Evolutionary conservation across 2,113 vertebrate species (phyloP), one percentile per base, ranked within the genome.

Genomic region (Pseudopodoces humilis): DNA sequence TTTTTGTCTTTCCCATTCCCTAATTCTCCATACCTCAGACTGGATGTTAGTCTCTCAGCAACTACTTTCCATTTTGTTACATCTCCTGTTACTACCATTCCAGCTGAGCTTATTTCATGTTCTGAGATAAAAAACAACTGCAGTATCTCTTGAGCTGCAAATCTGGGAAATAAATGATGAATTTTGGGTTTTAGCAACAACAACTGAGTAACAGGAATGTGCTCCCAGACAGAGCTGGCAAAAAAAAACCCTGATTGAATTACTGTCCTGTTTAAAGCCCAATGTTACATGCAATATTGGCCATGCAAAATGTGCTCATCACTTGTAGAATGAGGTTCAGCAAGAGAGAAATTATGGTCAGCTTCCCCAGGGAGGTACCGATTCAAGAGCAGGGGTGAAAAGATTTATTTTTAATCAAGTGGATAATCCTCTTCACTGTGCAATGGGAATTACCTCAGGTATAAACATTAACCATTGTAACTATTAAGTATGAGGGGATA

Each of bases 321-420:
- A 84, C 81, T 95, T 93, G 43, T 71, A 70, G 88, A 90, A 78
- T 62, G 76, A 90, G 69, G 60, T 83, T 71, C 31, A 83, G 60
- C 56, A 74, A 92, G 76, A 81, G 83, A 70, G 39, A 95, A 95
- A 95, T 96, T 94, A 95, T 83, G 94, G 93, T 95, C 96, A 95
- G 52, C 80, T 93, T 97, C 95, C 79, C 72, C 71, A 88, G 79
- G 75, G 95, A 95, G 52, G 60, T 83, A 50, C 52, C 90, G 80
- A 95, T 92, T 94, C 83, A 83, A 96, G 64, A 86, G 79, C 79
- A 91, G 79, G 60, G 88, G 96, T 96, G 85, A 96, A 96, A 97
- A 96, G 96, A 97, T 96, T 96, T 96, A 95, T 96, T 96, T 96
- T 97, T 97, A 96, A 96, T 95, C 94, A 94, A 96, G 95, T 96